Base-by-base conservation (phyloP, 2,113 vertebrate species). In the Microtus ochrogaster region DNA sequence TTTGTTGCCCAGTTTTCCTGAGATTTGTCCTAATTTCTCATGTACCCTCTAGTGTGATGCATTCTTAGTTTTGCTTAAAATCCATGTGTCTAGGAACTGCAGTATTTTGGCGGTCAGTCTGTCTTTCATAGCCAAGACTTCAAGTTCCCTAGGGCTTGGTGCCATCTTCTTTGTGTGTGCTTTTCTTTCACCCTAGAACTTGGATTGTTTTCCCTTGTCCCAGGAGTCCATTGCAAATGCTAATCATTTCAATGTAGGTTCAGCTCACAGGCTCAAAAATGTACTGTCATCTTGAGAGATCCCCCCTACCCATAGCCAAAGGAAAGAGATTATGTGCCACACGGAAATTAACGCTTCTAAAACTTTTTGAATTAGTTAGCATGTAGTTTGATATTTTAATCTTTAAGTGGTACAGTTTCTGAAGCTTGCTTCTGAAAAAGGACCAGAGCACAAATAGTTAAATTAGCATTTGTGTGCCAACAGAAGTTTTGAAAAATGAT, bases 281-380 rank as follows among this genome's bases (percentile, higher is more conserved):
- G 73, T 89, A 55, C 3, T 65, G 49, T n/a, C 36, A 61, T 82
- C 2, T 55, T 82, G 58, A 68, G 58, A 68, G 14, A 4, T 83
- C 26, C 39, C 39, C 52, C 22, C 14, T 12, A 33, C 73, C 81
- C 72, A 14, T 77, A 26, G 70, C 14, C 2, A 81, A 82, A 30
- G 24, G 77, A 70, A 61, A 84, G 89, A 66, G 41, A 44, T 66
- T 77, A 92, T 49, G 72, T 92, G 87, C 41, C 30, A 73, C 7
- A 47, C 30, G 47, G 65, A 72, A 19, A 65, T 76, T 65, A 70
- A 93, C 55, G 11, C 47, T 94, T 88, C 33, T 83, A 78, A 47
- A 78, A 76, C 21, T 63, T 92, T 21, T 47, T 61, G 77, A 88
- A 93, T 28, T 88, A n/a, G 36, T 91, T 96, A 91, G 58, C 16